Conservation (phyloP, 2,797 vertebrate genomes). For the Euphonia xanthogaster region DNA sequence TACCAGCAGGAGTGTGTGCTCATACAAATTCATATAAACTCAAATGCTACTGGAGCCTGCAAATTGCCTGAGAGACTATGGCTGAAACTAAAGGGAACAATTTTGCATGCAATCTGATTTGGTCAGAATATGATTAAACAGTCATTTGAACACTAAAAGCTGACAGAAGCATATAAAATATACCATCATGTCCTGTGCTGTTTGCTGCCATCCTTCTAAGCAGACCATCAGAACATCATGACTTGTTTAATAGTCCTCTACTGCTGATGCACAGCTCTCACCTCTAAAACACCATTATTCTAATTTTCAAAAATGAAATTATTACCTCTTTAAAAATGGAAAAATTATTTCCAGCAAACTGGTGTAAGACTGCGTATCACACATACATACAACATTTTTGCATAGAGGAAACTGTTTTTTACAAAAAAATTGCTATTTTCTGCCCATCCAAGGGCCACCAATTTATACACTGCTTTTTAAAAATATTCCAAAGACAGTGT, state of each 20-base stretch:
- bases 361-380: background rate
- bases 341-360: background rate
- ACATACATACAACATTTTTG: background rate
- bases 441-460: background rate
- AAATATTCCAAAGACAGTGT: background rate
- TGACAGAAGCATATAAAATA: background rate
- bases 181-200: background rate
- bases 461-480: background rate
- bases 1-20: background rate
- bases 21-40: background rate
- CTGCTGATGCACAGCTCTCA: background rate
- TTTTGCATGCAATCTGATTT: background rate
- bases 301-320: background rate
- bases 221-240: rapidly evolving
- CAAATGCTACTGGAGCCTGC: background rate
- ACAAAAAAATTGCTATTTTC: background rate
- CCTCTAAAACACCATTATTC: background rate
- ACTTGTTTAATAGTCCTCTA: background rate
- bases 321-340: background rate
- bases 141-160: background rate
- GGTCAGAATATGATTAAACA: background rate
- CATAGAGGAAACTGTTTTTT: background rate
- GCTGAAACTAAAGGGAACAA: background rate
- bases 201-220: background rate
- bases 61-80: background rate